phyloP scores from a whole-genome alignment of 2,113 vertebrate genomes.

The Okapia johnstoni region DNA sequence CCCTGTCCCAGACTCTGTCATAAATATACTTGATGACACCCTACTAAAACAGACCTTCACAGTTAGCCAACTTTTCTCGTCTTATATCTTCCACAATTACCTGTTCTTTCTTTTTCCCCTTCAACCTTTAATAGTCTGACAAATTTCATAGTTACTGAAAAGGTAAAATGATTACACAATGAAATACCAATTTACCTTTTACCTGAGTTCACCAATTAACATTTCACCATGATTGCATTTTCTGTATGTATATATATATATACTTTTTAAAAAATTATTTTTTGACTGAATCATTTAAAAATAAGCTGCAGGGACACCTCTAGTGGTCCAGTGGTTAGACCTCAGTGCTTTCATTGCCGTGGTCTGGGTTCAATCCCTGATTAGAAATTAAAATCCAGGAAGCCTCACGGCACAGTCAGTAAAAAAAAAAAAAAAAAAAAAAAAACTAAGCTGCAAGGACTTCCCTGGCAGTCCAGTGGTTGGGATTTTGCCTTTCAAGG shows the following conservation, averaged over 20 bases:
- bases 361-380: neutral
- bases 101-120: no score
- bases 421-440: neutral
- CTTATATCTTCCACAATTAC: neutral
- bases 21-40: accelerated
- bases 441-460: neutral
- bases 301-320: neutral
- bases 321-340: neutral
- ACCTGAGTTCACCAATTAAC: neutral
- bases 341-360: neutral
- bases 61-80: neutral
- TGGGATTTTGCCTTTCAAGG: neutral
- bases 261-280: neutral
- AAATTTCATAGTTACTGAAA: neutral
- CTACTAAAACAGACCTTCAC: accelerated
- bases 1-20: neutral
- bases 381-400: neutral
- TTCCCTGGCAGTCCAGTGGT: neutral
- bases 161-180: neutral
- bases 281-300: neutral
- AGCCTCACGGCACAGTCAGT: neutral
- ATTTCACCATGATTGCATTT: neutral
- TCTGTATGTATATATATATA: neutral
- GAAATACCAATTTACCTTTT: neutral
- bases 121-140: neutral